Evolutionary conservation across 1,140 invertebrate species (phyloP), one percentile per base, ranked within the genome.

Genomic region (Megalonaias nervosa): DNA sequence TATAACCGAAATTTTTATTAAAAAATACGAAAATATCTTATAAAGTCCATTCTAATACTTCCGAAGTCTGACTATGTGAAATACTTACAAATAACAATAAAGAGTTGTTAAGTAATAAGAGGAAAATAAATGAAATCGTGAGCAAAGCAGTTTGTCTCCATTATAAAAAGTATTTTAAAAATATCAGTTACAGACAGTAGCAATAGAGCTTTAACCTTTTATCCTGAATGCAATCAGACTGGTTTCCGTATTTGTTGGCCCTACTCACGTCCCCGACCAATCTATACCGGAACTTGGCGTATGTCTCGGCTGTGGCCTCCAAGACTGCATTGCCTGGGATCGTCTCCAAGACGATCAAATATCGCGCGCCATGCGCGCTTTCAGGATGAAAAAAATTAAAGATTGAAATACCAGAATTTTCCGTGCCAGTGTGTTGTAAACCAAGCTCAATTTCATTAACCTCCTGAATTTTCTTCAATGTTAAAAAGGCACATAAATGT

Each of bases 401-500:
- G 6, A 78, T 67, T 12, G 76, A 78, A 17, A 78, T 78, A 16
- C 76, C 76, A 12, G 55, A 61, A 26, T 78, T 78, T 55, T 78
- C 76, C 14, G 76, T 78, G 12, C 31, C 59, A 11, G 62, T 23
- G 64, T 73, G 74, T 65, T 81, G 64, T 15, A 84, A 65, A 12
- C 77, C 80, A 17, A 74, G 55, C 59, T 67, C 56, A 19, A 81
- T 69, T 31, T 70, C 23, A 62, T 72, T 59, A 5, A 79, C 62
- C 58, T 80, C 62, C 58, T 66, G 77, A 26, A 81, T 67, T 56
- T 70, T 58, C 59, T 66, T 64, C 59, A 84, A 70, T 58, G 59
- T 55, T 15, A 84, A 21, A 65, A 61, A 66, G 14, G 75, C 75
- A 81, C 88, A 89, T 38, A 81, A 55, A n/a, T 75, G 60, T 1